Evolutionary conservation across 2,113 vertebrate species (phyloP), one percentile per base, ranked within the genome.

Genomic region (Stercorarius parasiticus): DNA sequence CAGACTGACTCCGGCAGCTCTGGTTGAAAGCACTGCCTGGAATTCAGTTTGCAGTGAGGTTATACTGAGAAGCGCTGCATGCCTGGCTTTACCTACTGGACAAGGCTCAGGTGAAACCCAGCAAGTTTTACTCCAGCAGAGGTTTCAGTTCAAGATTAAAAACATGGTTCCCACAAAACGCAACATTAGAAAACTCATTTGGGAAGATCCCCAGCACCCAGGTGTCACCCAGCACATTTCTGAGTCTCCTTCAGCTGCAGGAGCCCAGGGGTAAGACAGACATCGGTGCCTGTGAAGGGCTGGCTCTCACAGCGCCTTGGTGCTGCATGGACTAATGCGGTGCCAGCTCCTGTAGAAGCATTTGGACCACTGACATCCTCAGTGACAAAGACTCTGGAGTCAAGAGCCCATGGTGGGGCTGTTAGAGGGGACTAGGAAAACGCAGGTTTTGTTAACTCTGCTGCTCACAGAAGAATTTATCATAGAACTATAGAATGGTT

Each of bases 311-410:
- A 32, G 42, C 0, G 1, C 20, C 2, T 13, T 2, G 3, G 11
- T 34, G 38, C 21, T 53, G 15, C 34, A 30, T 0, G 0, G 27
- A 36, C 25, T 58, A 2, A 0, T 26, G 40, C 0, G 0, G 15
- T 15, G 50, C 9, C 66, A 80, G 56, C 23, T 40, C 76, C 71
- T 67, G 47, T 2, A 27, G 55, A 40, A 92, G 29, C 43, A 21
- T 21, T 43, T 71, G 83, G 22, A 49, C n/a, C 8, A 2, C 18
- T 72, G 49, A 47, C 38, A 55, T 0, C 1, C 1, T 4, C 36
- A 66, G 15, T 14, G 50, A 45, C 45, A 91, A 72, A 64, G 53
- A 14, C 23, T 29, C 65, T 43, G 29, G 38, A 83, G 61, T 47
- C 26, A 50, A 71, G 36, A 47, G 9, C n/a, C 6, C 1, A 2